Percentiles rank a stretch among this genome's conserved stretches.
These are phyloP conservation scores for Myotis davidii DNA, from an alignment of 2,113 vertebrate species.

Conservation along the genomic window DNA sequence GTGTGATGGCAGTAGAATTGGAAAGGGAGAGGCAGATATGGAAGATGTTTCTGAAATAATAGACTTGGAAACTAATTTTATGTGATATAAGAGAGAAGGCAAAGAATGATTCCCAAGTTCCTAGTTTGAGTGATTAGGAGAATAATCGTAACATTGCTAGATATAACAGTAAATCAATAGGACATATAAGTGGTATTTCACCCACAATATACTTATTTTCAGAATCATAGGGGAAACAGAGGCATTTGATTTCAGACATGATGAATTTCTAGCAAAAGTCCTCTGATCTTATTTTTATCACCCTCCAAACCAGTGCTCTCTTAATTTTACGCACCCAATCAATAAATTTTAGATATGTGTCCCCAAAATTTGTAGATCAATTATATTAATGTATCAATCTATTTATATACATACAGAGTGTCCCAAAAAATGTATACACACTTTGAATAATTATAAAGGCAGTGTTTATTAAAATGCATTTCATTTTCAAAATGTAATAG, in stretches of 20 bases:
- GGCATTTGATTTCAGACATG: not conserved
- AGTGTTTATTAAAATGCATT: too few relatives aligned
- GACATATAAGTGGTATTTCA: not conserved
- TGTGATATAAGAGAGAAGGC: not conserved
- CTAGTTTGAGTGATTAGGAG: not conserved
- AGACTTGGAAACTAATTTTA: slow-evolving; percentile 34
- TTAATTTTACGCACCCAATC: not conserved
- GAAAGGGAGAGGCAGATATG: not conserved
- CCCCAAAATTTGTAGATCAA: not conserved
- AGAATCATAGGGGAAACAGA: not conserved
- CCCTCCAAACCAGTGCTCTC: not conserved
- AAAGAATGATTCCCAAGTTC: slow-evolving; percentile 19
- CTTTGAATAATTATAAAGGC: too few relatives aligned
- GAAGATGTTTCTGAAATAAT: slow-evolving; percentile 49
- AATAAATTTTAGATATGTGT: not conserved
- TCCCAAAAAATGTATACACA: too few relatives aligned
- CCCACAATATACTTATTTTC: not conserved
- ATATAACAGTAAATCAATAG: slow-evolving; percentile 1
- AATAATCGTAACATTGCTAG: slow-evolving; percentile 5
- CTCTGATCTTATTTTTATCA: not conserved
- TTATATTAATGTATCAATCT: not conserved
- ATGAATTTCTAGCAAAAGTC: slow-evolving; percentile 9
- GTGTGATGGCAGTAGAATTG: not conserved
- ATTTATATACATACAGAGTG: not conserved
- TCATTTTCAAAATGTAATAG: too few relatives aligned